A percentile compares a stretch with the other conserved stretches of the same genome.
Evolutionary conservation across 1,140 invertebrate species (phyloP).

Genomic region (Drosophila baimaii): DNA sequence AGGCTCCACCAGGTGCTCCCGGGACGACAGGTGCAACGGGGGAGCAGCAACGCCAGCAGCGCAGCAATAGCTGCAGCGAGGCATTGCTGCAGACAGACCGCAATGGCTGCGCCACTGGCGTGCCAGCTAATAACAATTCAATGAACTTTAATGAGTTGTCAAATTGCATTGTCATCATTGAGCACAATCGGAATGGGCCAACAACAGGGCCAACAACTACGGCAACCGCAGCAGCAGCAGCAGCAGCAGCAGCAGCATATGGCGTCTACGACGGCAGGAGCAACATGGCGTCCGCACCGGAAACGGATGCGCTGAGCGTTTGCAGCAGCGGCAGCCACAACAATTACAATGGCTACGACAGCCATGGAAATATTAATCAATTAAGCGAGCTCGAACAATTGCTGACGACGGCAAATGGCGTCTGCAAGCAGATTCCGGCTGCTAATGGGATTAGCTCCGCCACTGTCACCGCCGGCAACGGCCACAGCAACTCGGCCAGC

Average conservation of each 20-base stretch:
- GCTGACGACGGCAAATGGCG: conserved; percentile 39
- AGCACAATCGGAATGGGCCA: conserved; percentile 67
- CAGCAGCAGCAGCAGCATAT: conserved; percentile 37
- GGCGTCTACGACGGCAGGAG: conserved; percentile 23
- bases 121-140: conserved; percentile 78
- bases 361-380: conserved; percentile 70
- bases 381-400: conserved; percentile 78
- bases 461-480: conserved; percentile 13
- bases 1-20: conserved; percentile 5
- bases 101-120: conserved; percentile 60
- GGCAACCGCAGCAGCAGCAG: conserved; percentile 20
- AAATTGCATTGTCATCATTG: conserved; percentile 84
- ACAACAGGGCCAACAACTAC: conserved; percentile 19
- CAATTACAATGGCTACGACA: conserved; percentile 33
- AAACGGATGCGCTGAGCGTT: conserved; percentile 70
- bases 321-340: conserved; percentile 56
- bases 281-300: conserved; percentile 47
- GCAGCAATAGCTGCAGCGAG: conserved; percentile 73
- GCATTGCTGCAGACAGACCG: conserved; percentile 44
- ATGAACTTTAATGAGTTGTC: conserved; percentile 84
- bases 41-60: conserved; percentile 62
- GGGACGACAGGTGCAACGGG: conserved; percentile 26
- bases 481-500: conserved; percentile 9
- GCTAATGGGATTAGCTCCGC: conserved; percentile 46
- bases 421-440: conserved; percentile 24